These are phyloP conservation scores for Eumacrocentrus americanus DNA, from an alignment of 2,888 invertebrate species.

Conservation along the genomic window DNA sequence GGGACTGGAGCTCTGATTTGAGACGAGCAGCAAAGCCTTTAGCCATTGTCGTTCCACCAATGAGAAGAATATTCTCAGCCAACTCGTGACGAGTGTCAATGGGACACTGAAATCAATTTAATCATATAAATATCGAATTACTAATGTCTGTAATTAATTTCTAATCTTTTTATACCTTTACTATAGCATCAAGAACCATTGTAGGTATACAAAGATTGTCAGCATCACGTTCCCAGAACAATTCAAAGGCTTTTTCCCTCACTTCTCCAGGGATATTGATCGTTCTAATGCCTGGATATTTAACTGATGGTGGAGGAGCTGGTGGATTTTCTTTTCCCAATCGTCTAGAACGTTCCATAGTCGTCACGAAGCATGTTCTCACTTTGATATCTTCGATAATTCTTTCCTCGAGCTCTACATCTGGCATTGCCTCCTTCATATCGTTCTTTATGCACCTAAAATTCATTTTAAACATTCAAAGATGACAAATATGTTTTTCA, in stretches of 20 bases:
- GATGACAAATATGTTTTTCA: background rate
- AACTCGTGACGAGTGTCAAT: conserved; percentile 80
- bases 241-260: conserved; percentile 83
- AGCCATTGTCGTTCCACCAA: conserved; percentile 85
- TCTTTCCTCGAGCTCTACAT: conserved; percentile 53
- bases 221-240: conserved; percentile 83
- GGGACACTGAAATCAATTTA: conserved; percentile 68
- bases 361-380: conserved; percentile 87
- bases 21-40: conserved; percentile 84
- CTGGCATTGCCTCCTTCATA: conserved; percentile 39
- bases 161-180: conserved; percentile 63
- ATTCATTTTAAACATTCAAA: background rate
- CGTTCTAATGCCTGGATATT: conserved; percentile 71
- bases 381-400: conserved; percentile 71
- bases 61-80: conserved; percentile 82
- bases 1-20: conserved; percentile 74
- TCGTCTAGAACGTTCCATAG: conserved; percentile 70
- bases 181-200: conserved; percentile 82
- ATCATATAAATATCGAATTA: background rate
- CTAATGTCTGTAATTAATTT: background rate
- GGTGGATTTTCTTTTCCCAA: conserved; percentile 62
- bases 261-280: conserved; percentile 72
- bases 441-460: conserved; percentile 45
- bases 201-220: conserved; percentile 83
- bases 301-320: conserved; percentile 67